Conservation (phyloP, 2,888 invertebrate species). For the Mallateleia sp. region DNA sequence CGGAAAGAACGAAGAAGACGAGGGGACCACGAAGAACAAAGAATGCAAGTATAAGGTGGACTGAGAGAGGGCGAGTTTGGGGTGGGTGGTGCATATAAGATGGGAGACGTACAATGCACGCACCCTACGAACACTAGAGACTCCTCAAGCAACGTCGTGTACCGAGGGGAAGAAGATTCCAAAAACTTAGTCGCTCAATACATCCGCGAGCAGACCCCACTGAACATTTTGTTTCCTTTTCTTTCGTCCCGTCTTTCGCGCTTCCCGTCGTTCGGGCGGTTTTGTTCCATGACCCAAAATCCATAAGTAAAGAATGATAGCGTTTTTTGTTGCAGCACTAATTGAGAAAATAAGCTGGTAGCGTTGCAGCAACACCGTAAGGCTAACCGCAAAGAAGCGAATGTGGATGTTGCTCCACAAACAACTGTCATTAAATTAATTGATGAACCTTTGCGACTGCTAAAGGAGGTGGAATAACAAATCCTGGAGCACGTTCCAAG, state of each 20-base stretch:
- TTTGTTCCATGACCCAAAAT: constrained; percentile 31
- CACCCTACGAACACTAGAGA: constrained; percentile 88
- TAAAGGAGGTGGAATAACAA: constrained; percentile 3
- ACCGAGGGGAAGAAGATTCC: constrained; percentile 87
- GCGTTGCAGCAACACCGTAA: background rate
- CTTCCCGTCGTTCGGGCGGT: constrained; percentile 47
- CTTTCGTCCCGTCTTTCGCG: constrained; percentile 59
- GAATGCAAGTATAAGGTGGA: constrained; percentile 89
- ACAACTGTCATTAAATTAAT: constrained; percentile 37
- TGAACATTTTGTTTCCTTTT: constrained; percentile 81
- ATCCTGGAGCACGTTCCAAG: too few relatives aligned
- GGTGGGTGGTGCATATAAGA: constrained; percentile 89
- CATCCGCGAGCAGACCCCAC: constrained; percentile 80
- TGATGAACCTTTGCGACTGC: constrained; percentile 9
- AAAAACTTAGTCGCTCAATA: constrained; percentile 89
- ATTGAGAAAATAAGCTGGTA: background rate
- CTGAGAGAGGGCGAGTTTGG: constrained; percentile 80
- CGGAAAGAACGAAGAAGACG: constrained; percentile 81
- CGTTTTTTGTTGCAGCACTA: background rate
- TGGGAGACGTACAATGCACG: constrained; percentile 89
- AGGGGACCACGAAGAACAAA: constrained; percentile 87
- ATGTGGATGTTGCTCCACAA: too few relatives aligned
- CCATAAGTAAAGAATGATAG: background rate
- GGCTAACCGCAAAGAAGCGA: too few relatives aligned
- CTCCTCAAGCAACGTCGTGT: constrained; percentile 88